Evolutionary conservation across 2,888 invertebrate genomes (phyloP).

Genomic region (Empis stercorea): DNA sequence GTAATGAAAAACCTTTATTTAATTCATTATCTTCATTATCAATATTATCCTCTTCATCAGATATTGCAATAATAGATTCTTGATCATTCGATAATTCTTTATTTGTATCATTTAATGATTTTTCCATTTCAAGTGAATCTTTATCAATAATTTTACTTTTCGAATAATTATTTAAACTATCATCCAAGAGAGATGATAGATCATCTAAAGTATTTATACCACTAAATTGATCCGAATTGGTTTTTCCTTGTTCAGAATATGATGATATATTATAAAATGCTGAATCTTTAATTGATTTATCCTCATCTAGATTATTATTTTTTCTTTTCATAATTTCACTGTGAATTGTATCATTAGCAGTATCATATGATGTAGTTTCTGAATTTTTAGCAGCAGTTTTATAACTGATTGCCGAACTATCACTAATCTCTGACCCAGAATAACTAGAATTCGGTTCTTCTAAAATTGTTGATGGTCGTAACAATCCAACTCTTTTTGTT

Average conservation of each 20-base stretch:
- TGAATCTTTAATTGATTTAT: not conserved
- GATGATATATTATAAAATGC: too few species aligned
- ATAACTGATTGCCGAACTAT: slow-evolving; percentile 17
- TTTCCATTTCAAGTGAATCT: too few species aligned
- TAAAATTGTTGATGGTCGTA: slow-evolving; percentile 33
- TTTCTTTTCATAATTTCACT: slow-evolving; percentile 2
- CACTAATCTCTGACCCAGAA: slow-evolving; percentile 15
- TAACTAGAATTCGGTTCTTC: slow-evolving; percentile 24
- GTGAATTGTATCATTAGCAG: slow-evolving; percentile 23
- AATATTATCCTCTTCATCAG: slow-evolving; percentile 17
- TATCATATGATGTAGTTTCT: slow-evolving; percentile 25
- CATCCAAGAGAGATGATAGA: too few species aligned
- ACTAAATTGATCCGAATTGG: not conserved
- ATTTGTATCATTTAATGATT: slow-evolving; percentile 3
- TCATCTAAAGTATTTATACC: too few species aligned
- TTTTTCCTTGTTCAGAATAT: not conserved
- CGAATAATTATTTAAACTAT: too few species aligned
- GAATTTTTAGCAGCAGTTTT: slow-evolving; percentile 11
- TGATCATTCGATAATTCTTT: slow-evolving; percentile 5
- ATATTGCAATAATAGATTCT: slow-evolving; percentile 10
- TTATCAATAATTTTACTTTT: too few species aligned
- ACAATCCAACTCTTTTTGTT: slow-evolving; percentile 29
- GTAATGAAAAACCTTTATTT: slow-evolving; percentile 6
- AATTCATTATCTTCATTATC: slow-evolving; percentile 6
- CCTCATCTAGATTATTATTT: not conserved